Base-by-base conservation (phyloP, 2,888 invertebrate species). In the Gibbula magus region DNA sequence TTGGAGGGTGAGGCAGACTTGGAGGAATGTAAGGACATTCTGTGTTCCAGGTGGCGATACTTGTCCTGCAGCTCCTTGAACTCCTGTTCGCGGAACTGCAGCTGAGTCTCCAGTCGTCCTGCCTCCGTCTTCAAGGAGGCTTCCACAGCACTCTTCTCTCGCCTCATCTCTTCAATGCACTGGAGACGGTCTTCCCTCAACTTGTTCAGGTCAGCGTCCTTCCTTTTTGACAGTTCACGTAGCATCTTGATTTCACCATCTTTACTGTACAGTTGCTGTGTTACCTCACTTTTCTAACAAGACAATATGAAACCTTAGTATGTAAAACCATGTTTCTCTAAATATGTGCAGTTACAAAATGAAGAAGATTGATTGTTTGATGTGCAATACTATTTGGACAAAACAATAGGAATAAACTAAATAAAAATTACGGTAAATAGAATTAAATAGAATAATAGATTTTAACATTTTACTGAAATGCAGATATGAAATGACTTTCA, bases 81-180 rank as follows among this genome's bases (percentile, higher is more conserved):
- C 70, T 89, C 89, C 29, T 85, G 83, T 2, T 87, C 86, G 77
- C 86, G 87, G 82, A 90, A 90, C 80, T 89, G 86, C 8, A 87
- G 75, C 77, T 88, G 86, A 2, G 88, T 86, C 45, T 85, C 84
- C 25, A 89, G 79, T 39, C 82, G 84, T 8, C 86, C 82, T 7
- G 86, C 25, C 32, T 87, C 86, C 16, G 79, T 74, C 83, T 88
- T 83, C 4, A 88, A 81, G 18, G 77, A 67, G 75, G 85, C 85
- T 56, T 88, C 87, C 51, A 83, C 83, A 32, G 87, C 86, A n/a
- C 77, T 80, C 77, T 87, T 86, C n/a, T 86, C 84, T 51, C 81
- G 77, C 18, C 82, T 83, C 22, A 86, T 85, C 74, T 85, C 83
- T 8, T 85, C 81, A 39, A 84, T 83, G 20, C 80, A 56, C 54